Evolutionary conservation across 2,888 invertebrate species (phyloP), one percentile per base, ranked within the genome.

Genomic region (Euzophera pinguis): DNA sequence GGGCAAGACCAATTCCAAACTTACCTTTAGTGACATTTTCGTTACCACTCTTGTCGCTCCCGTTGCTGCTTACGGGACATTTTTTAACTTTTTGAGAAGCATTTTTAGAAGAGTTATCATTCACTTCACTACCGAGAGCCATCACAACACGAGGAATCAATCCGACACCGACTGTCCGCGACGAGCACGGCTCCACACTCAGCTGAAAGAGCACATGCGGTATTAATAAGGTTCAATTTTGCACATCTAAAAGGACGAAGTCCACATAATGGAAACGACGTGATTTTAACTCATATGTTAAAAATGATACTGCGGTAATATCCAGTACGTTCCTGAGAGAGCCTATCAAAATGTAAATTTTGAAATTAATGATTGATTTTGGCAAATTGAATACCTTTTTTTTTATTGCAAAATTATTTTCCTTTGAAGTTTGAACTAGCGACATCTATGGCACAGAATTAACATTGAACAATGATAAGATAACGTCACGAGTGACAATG

Each of bases 91-190:
- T 90, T 67, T 84, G 82, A 52, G 84, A 67, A 64, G 80, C 68
- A 80, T 82, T 85, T 84, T 87, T 90, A 59, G 84, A 66, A 69
- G 82, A 79, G 79, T 84, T 88, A 77, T 90, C 89, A 85, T 84
- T 90, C 90, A 91, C 90, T 88, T 90, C 90, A 91, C 90, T 85
- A 81, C 89, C 90, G 76, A 90, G 90, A 86, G 90, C 90, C 90
- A 91, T 91, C 89, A 91, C 91, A 91, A 90, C 85, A 90, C 88
- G 85, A 87, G 81, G 80, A 84, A 85, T 83, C 83, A 86, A 84
- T 85, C 84, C 81, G 75, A 78, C 77, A 84, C 75, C 78, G 81
- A 84, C 81, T 82, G 78, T 80, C 87, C 87, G 88, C 86, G 83
- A 82, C 84, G 78, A 86, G 76, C 84, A 88, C 89, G 81, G 81